phyloP scores from a whole-genome alignment of 2,888 invertebrate genomes.

The Leptinotarsa haldemani region DNA sequence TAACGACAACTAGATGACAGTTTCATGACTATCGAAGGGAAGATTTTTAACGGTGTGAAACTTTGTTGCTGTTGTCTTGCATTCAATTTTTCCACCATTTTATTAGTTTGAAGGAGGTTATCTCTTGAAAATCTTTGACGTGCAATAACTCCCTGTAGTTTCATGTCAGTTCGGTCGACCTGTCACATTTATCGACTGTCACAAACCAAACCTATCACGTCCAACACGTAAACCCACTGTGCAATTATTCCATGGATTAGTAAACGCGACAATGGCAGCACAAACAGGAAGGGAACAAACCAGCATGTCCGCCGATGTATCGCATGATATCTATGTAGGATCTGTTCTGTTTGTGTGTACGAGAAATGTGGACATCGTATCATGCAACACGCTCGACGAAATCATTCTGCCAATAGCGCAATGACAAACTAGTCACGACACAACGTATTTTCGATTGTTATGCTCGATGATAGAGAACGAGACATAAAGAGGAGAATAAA shows the following conservation, averaged over 20 bases:
- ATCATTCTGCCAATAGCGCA: constrained; percentile 48
- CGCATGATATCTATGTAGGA: constrained; percentile 48
- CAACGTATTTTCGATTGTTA: constrained; percentile 45
- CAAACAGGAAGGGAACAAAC: constrained; percentile 52
- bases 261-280: constrained; percentile 46
- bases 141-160: not conserved
- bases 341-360: constrained; percentile 51
- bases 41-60: too few relatives aligned
- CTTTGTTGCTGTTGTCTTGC: too few relatives aligned
- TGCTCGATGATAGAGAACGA: constrained; percentile 44
- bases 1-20: too few relatives aligned
- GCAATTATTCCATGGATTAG: constrained; percentile 48
- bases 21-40: too few relatives aligned
- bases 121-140: not conserved
- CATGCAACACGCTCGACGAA: constrained; percentile 58
- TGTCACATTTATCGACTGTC: constrained; percentile 16
- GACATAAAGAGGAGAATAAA: constrained; percentile 42
- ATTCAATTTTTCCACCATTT: too few relatives aligned
- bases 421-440: constrained; percentile 53
- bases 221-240: constrained; percentile 24
- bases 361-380: constrained; percentile 52
- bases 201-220: not conserved
- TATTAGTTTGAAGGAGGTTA: not conserved
- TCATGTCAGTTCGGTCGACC: not conserved
- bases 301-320: constrained; percentile 50